These are phyloP conservation scores for Antitype chi DNA, from an alignment of 2,888 invertebrate species.

Conservation along the genomic window DNA sequence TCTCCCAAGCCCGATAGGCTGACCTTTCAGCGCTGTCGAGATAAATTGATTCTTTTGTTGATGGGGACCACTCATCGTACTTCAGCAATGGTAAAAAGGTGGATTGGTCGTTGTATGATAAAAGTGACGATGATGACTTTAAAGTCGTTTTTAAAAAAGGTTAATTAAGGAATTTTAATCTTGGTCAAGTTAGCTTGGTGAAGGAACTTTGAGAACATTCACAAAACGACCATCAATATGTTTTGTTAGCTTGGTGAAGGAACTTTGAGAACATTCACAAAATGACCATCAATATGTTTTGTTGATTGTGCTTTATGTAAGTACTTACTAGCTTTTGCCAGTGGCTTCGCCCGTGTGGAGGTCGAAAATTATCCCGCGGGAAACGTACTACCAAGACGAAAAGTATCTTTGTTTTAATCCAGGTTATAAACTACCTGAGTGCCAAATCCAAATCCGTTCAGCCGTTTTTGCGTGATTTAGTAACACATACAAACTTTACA, in stretches of 20 bases:
- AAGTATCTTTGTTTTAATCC: too few species aligned
- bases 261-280: background rate
- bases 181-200: background rate
- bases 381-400: too few species aligned
- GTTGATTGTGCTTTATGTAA: background rate
- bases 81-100: slow-evolving; percentile 9
- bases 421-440: too few species aligned
- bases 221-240: background rate
- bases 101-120: slow-evolving; percentile 28
- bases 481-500: too few species aligned
- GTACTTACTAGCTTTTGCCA: too few species aligned
- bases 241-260: too few species aligned
- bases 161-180: background rate
- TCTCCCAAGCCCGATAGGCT: slow-evolving; percentile 59
- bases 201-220: background rate
- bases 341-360: too few species aligned
- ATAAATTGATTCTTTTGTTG: slow-evolving; percentile 82
- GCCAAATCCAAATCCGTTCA: too few species aligned
- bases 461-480: too few species aligned
- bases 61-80: slow-evolving; percentile 56
- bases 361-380: too few species aligned
- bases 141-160: background rate
- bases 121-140: background rate
- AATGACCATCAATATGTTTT: background rate
- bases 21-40: slow-evolving; percentile 76